These are phyloP conservation scores for Bucco capensis DNA, from an alignment of 2,113 vertebrate species.

Conservation along the genomic window DNA sequence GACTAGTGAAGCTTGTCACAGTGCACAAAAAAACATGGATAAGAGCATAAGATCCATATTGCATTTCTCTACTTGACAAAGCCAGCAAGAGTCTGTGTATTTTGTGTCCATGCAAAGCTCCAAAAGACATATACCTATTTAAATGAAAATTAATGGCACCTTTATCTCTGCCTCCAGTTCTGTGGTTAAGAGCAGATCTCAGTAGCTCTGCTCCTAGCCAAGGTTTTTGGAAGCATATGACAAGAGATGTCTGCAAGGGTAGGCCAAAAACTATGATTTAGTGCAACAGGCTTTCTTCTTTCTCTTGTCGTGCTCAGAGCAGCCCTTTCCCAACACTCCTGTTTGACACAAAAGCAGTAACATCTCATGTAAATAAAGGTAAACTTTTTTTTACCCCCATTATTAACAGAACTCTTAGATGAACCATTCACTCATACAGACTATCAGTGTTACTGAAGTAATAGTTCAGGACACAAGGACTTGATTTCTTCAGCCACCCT, in stretches of 20 bases:
- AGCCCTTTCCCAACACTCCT: neutral
- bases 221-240: neutral
- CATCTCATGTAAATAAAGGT: neutral
- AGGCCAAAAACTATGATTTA: neutral
- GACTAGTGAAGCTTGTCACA: neutral
- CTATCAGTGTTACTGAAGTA: neutral
- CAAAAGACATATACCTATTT: neutral
- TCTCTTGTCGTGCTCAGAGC: neutral
- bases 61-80: neutral
- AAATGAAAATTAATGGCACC: neutral
- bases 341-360: neutral
- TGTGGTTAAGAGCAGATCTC: neutral
- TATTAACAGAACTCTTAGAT: neutral
- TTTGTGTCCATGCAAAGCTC: neutral
- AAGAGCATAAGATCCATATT: fast-evolving
- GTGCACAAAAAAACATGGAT: neutral
- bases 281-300: neutral
- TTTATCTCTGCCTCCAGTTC: neutral
- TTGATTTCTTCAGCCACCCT: neutral
- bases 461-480: neutral
- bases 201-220: neutral
- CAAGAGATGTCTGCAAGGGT: neutral
- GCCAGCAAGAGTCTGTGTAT: fast-evolving
- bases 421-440: neutral
- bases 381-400: neutral